Conservation (phyloP, 1,140 invertebrate species). For the Schlechtendalia chinensis region DNA sequence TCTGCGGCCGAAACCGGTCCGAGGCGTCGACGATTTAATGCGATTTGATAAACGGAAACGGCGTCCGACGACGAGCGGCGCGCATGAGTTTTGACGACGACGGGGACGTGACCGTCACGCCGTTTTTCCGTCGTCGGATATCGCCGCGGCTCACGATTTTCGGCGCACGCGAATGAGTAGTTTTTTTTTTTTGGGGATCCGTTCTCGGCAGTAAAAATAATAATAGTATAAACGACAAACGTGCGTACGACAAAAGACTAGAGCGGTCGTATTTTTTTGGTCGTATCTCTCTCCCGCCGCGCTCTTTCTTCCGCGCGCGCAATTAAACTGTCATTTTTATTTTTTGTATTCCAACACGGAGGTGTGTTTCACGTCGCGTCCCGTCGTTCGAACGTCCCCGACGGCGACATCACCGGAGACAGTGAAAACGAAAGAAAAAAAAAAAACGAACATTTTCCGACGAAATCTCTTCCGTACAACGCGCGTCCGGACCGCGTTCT, state of each 20-base stretch:
- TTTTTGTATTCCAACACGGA: constrained; percentile 16
- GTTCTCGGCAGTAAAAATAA: neutral
- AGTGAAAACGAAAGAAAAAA: neutral
- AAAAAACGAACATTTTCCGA: neutral
- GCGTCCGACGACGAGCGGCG: too few species aligned
- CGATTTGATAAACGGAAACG: too few species aligned
- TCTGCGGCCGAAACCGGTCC: too few species aligned
- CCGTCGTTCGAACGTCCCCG: constrained; percentile 1
- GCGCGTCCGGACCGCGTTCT: too few species aligned
- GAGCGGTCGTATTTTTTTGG: neutral
- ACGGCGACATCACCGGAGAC: neutral
- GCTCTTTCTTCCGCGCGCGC: neutral
- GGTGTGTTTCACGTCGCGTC: constrained; percentile 30
- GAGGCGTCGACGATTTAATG: too few species aligned
- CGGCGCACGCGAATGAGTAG: too few species aligned
- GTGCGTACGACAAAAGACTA: neutral
- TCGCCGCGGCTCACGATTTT: neutral
- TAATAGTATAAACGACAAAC: too few species aligned
- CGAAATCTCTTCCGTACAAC: neutral
- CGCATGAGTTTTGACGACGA: too few species aligned
- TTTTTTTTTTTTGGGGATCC: neutral
- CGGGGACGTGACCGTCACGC: too few species aligned
- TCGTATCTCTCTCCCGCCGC: too few species aligned
- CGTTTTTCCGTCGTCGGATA: neutral
- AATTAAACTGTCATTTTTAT: constrained; percentile 40